phyloP scores from a whole-genome alignment of 2,113 vertebrate genomes.

The Acanthochromis polyacanthus region DNA sequence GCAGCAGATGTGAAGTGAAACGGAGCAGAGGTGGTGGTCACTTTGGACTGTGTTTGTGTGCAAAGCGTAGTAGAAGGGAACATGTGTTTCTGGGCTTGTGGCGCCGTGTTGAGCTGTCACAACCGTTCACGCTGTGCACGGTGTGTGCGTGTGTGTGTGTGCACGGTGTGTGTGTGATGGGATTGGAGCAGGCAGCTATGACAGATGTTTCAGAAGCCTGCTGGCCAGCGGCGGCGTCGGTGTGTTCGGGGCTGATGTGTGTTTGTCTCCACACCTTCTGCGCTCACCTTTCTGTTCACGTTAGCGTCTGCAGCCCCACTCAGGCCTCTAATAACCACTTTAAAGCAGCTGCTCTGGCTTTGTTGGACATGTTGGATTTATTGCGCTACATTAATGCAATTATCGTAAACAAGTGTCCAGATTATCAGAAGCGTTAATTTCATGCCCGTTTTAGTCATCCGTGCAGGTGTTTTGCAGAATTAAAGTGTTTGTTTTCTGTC shows the following conservation, averaged over 20 bases:
- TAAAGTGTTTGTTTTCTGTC: neutral
- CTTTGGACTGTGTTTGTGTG: constrained; percentile 37
- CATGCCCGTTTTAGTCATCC: neutral
- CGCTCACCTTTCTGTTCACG: constrained; percentile 53
- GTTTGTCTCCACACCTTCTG: constrained; percentile 44
- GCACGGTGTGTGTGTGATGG: constrained; percentile 38
- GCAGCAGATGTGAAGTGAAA: constrained; percentile 40
- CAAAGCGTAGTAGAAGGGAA: constrained; percentile 35
- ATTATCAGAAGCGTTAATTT: neutral
- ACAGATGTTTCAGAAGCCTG: constrained; percentile 72
- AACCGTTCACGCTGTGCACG: constrained; percentile 27
- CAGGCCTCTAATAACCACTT: constrained; percentile 1
- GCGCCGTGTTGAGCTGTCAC: constrained; percentile 61
- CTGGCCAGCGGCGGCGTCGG: constrained; percentile 45
- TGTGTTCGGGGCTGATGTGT: constrained; percentile 21
- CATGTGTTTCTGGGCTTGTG: constrained; percentile 66
- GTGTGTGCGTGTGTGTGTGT: neutral
- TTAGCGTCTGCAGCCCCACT: constrained; percentile 45
- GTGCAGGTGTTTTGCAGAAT: neutral
- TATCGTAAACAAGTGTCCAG: neutral
- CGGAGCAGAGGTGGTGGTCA: constrained; percentile 30
- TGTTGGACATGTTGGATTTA: too few relatives aligned
- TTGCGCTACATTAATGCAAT: neutral
- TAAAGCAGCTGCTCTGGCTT: neutral
- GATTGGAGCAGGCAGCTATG: constrained; percentile 73